Evolutionary conservation across 2,888 invertebrate genomes (phyloP), one percentile per base, ranked within the genome.

Genomic region (Eristalis tenax): DNA sequence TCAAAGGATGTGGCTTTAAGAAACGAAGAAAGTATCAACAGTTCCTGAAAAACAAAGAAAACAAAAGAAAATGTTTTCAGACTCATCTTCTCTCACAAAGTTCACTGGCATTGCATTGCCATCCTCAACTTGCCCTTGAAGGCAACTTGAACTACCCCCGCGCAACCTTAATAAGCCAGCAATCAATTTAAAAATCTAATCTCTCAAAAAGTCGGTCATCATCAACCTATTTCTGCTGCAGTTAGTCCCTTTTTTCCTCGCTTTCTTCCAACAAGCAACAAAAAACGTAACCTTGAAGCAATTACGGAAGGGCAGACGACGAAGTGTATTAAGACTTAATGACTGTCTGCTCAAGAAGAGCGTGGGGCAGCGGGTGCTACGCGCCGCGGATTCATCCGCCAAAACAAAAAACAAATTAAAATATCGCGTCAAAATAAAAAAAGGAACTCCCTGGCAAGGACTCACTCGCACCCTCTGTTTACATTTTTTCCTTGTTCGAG

Each of bases 371-470:
- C 32, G 3, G 13, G 38, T 38, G 32, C 1, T 32, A 32, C 32
- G 32, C 38, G 38, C 38, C 56, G 15, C 23, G 32, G 32, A 64
- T 77, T 69, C 82, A 78, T 71, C 86, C 78, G 75, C 74, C 87
- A 87, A 80, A 87, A 83, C 83, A 87, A 82, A 87, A 69, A 76
- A 80, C 79, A 87, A 87, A 87, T 87, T 87, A 83, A 87, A 87
- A 87, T 80, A 87, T 83, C 87, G 83, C 87, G 87, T 83, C 83
- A 87, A 83, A 87, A 87, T 87, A 87, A 77, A 83, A 66, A 82
- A 65, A 57, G 18, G 8, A 50, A 64, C 80, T 40, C 63, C 40
- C 43, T 73, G 57, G 5, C 78, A 79, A 59, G 75, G 61, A 85
- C 69, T 83, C 64, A 69, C 83, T 76, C 71, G 68, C 71, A 75